phyloP scores from a whole-genome alignment of 2,797 vertebrate genomes.

The Potorous gilbertii region DNA sequence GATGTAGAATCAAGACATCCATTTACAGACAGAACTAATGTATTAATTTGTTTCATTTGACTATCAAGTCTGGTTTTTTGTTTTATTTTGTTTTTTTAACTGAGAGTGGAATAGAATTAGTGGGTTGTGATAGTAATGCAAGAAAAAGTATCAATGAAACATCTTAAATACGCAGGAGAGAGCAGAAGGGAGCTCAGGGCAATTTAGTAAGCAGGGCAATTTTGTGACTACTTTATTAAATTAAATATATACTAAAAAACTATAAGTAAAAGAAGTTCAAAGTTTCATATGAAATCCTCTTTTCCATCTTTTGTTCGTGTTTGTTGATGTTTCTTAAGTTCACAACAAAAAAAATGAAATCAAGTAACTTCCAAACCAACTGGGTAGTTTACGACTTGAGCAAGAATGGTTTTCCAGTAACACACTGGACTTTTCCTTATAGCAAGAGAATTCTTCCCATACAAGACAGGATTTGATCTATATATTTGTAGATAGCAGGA shows the following conservation, averaged over 20 bases:
- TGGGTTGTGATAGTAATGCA: neutral
- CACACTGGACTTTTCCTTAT: neutral
- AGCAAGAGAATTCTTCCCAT: neutral
- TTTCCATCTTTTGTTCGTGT: neutral
- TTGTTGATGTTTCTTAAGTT: neutral
- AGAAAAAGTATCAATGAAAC: neutral
- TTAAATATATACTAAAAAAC: neutral
- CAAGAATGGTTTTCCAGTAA: neutral
- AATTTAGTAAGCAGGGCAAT: too few species aligned
- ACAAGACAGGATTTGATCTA: neutral
- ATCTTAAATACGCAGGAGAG: neutral
- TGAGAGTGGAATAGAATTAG: neutral
- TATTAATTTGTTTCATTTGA: neutral
- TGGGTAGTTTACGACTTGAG: neutral
- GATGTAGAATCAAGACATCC: neutral
- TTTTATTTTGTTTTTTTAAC: neutral
- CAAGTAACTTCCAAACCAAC: neutral
- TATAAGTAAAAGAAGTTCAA: neutral
- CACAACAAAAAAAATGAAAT: neutral
- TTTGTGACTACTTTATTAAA: neutral
- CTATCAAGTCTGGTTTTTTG: neutral
- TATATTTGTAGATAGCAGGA: neutral
- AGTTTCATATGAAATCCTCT: neutral
- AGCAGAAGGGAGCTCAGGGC: neutral
- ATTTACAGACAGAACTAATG: neutral